Evolutionary conservation across 2,888 invertebrate species (phyloP).

Genomic region (Physocephala rufipes): DNA sequence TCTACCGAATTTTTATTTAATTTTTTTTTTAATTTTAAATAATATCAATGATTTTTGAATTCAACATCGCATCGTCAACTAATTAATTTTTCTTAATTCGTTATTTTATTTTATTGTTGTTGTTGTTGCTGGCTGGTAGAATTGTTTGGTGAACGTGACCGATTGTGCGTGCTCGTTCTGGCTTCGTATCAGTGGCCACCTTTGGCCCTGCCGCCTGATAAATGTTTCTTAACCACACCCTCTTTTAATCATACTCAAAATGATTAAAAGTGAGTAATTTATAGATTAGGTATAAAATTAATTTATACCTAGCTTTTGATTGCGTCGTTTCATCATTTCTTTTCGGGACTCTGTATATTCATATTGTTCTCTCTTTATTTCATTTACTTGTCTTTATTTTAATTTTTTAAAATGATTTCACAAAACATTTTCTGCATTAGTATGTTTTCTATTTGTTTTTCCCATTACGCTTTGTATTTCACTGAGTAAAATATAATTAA

Average conservation of each 20-base stretch:
- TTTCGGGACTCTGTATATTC: background rate
- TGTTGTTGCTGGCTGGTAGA: background rate
- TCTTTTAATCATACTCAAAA: background rate
- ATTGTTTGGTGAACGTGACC: conserved; percentile 28
- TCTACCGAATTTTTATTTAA: too few relatives aligned
- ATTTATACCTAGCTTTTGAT: conserved; percentile 2
- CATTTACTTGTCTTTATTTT: background rate
- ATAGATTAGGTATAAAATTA: background rate
- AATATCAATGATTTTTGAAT: too few relatives aligned
- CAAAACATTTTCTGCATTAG: background rate
- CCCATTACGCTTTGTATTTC: background rate
- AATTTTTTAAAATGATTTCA: background rate
- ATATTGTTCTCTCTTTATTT: conserved; percentile 5
- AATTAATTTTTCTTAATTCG: too few relatives aligned
- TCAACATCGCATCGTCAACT: too few relatives aligned
- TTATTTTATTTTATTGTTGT: too few relatives aligned
- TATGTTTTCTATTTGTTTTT: background rate
- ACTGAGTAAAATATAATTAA: conserved; percentile 27
- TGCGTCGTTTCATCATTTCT: background rate
- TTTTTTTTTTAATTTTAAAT: too few relatives aligned
- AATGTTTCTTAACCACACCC: background rate
- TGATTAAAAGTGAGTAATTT: conserved; percentile 15
- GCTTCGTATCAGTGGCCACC: background rate
- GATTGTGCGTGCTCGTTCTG: conserved; percentile 8
- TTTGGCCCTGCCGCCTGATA: background rate